Evolutionary conservation across 2,888 invertebrate genomes (phyloP), one percentile per base, ranked within the genome.

Genomic region (Calliopum simillimum): DNA sequence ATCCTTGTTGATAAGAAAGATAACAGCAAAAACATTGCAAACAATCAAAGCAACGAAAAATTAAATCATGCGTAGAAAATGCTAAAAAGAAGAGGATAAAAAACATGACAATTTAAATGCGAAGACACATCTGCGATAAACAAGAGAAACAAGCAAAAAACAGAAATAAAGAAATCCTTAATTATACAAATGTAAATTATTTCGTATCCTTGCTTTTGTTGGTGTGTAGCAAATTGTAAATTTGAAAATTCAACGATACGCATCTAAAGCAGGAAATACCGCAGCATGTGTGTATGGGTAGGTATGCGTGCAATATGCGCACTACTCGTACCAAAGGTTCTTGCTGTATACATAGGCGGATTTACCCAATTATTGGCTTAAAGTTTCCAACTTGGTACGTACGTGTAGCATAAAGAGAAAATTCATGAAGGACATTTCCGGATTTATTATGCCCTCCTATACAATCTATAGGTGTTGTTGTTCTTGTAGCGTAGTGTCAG

Each of bases 361-460:
- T 69, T 53, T 56, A 46, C 43, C 46, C 55, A 66, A 66, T 66
- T 66, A 66, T 56, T 66, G 65, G 65, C 65, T 66, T 55, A 33
- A 33, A 33, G 33, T 56, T 51, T 55, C 46, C 5, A 5, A 33
- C 19, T 41, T 2, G 41, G 59, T 44, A 25, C 13, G 58, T 19
- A 44, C 46, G 55, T 19, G 43, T 16, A 19, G 19, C n/a, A 59
- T 43, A 25, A 16, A 51, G 19, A 19, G 51, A 19, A n/a, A 66
- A 67, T 12, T 14, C 67, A 19, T 68, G 51, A 59, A 68, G 68
- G 68, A 68, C 68, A 68, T 59, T 51, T 68, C 68, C 68, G 68
- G 68, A 68, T 58, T 51, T 68, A 51, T 12, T 43, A 33, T n/a
- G n/a, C n/a, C n/a, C 55, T 55, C 46, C 55, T 66, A 55, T 19